Evolutionary conservation across 1,140 invertebrate genomes (phyloP), one percentile per base, ranked within the genome.

Genomic region (Linepithema humile): DNA sequence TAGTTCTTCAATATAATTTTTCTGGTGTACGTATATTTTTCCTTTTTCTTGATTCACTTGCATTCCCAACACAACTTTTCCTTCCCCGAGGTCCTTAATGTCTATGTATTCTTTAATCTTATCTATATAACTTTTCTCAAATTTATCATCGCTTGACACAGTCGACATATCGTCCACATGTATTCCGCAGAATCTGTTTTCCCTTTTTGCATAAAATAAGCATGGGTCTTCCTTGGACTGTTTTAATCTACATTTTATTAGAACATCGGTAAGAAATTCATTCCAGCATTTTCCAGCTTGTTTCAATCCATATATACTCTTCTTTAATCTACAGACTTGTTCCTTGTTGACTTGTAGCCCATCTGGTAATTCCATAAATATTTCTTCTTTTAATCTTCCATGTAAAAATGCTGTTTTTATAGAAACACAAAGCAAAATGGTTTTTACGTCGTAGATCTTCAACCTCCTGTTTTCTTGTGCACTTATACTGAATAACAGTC

Each of bases 231-330:
- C 17, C 12, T 45, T 67, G 0, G 32, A 57, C 12, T 75, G 72
- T 5, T 38, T 26, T 12, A 74, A 23, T 0, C 72, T 26, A 38
- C 0, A n/a, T 23, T 38, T 38, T 1, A 23, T 7, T 2, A 84
- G 0, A 0, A 23, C 2, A 2, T 43, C 1, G 20, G 50, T 78
- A 0, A 84, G 17, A 20, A 38, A 50, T 1, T 48, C 20, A 7
- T 84, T 69, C 55, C 83, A 84, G 23, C 62, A 67, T 17, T 10
- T 67, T n/a, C 82, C 55, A 0, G 82, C 60, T 20, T 77, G 64
- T 23, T 69, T 59, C 0, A 84, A 20, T 0, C 53, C 82, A n/a
- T 69, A 84, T 3, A 84, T 32, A 12, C 48, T 65, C 7, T 45
- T 85, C 3, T 60, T 75, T 4, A 85, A n/a, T 12, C 40, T 69